Evolutionary conservation across 92 coral and sea anemone genomes (phyloP), one percentile per base, ranked within the genome.

Genomic region (Actinernus sp.): DNA sequence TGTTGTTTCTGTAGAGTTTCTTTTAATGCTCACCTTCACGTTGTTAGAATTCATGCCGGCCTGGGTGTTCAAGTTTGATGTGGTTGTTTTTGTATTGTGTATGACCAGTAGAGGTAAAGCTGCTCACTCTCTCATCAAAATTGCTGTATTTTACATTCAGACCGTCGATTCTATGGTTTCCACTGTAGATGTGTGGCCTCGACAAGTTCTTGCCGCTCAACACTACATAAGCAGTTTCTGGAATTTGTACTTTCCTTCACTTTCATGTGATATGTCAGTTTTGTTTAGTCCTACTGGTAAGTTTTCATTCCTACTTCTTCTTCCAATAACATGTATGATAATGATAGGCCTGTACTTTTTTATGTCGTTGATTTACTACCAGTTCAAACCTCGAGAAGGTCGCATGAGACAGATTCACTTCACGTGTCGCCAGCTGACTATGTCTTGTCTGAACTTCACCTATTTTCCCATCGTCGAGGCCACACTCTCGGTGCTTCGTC

Each of bases 401-500:
- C 65, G 67, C 10, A 34, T 74, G 29, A 38, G 43, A 61, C 16
- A 26, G 3, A 60, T 41, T 58, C 65, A 70, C 38, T 83, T 64
- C 27, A 76, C 44, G 5, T 76, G 85, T 50, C 75, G 65, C 13
- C 73, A 86, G 38, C 53, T 64, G 30, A 77, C 84, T 10, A 71
- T 89, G 38, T 65, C 73, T 22, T 54, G 81, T 41, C 85, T 89
- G 3, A 73, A 72, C 31, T 61, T 89, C 48, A 55, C 71, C 25
- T 88, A 88, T 67, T 88, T 88, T 71, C 93, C 93, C 25, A 69
- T 88, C 32, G 88, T 85, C 17, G 68, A 81, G 37, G 61, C 41
- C 23, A 72, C 87, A 2, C 40, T 84, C 2, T 53, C 76, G 27
- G 77, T 76, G 9, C 37, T 88, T 47, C 77, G 59, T 29, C 91